phyloP scores from a whole-genome alignment of 1,140 invertebrate species.

The Drosophila eugracilis region DNA sequence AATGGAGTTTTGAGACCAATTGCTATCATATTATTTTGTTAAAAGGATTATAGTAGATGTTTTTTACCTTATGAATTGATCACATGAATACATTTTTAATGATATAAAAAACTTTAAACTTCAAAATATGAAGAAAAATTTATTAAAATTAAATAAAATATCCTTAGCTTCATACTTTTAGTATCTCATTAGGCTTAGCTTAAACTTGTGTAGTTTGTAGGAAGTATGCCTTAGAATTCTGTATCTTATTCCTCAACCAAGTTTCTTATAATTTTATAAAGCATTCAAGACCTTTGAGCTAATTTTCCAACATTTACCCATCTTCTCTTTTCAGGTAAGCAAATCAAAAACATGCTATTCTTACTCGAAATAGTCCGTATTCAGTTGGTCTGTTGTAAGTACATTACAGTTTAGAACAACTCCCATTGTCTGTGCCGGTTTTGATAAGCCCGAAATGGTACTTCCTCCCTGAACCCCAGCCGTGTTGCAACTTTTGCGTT shows the following conservation, averaged over 20 bases:
- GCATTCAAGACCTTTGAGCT: neutral
- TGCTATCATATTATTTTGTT: neutral
- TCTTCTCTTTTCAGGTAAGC: constrained; percentile 65
- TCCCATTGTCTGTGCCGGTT: constrained; percentile 28
- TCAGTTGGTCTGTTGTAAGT: constrained; percentile 34
- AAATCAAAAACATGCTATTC: neutral
- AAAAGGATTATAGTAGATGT: neutral
- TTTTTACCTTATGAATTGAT: neutral
- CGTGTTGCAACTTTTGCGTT: constrained; percentile 2
- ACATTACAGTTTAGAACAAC: constrained; percentile 12
- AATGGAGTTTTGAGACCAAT: constrained; percentile 16
- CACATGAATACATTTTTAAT: neutral
- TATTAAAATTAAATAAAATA: too few relatives aligned
- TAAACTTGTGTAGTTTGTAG: too few relatives aligned
- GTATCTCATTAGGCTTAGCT: too few relatives aligned
- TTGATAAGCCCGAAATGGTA: constrained; percentile 38
- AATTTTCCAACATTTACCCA: neutral
- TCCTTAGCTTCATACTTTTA: too few relatives aligned
- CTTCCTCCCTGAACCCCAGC: neutral
- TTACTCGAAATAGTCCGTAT: neutral
- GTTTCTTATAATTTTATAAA: too few relatives aligned
- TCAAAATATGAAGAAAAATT: too few relatives aligned
- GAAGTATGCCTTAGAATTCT: too few relatives aligned
- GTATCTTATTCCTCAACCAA: too few relatives aligned
- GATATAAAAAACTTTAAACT: neutral